These are phyloP conservation scores for Macrosteles quadrilineatus DNA, from an alignment of 1,140 invertebrate genomes.

Conservation along the genomic window DNA sequence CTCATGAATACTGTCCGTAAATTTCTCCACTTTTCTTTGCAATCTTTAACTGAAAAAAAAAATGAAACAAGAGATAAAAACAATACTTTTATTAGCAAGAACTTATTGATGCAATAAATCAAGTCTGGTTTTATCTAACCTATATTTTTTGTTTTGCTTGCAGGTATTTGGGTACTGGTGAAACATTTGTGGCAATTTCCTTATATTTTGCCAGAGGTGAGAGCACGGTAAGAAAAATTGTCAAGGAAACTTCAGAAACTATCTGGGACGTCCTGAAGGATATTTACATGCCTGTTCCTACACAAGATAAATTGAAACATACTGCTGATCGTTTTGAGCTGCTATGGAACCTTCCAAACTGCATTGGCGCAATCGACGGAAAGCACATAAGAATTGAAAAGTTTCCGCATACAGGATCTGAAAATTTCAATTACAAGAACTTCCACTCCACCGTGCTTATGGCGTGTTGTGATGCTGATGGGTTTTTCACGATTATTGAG, in stretches of 20 bases:
- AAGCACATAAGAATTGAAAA: constrained; percentile 53
- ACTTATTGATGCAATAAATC: too few relatives aligned
- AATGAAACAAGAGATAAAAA: neutral
- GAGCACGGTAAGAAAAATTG: constrained; percentile 27
- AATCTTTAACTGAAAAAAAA: constrained; percentile 21
- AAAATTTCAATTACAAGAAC: constrained; percentile 54
- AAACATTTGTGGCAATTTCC: neutral
- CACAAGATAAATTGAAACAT: constrained; percentile 38
- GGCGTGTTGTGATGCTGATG: constrained; percentile 48
- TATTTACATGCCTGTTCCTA: constrained; percentile 33
- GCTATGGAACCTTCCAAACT: constrained; percentile 48
- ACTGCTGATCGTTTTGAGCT: constrained; percentile 38
- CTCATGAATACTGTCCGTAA: constrained; percentile 16
- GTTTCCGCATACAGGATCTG: constrained; percentile 49
- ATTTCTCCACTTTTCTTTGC: constrained; percentile 29
- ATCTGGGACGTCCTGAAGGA: constrained; percentile 30
- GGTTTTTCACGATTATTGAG: constrained; percentile 46
- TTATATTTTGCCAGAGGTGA: neutral
- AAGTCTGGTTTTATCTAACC: neutral
- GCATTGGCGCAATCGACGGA: constrained; percentile 52
- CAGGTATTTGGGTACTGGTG: constrained; percentile 27
- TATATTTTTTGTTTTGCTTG: neutral
- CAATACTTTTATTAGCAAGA: neutral
- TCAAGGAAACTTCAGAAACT: constrained; percentile 28
- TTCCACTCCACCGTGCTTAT: constrained; percentile 45